These are phyloP conservation scores for Drosophila virilis DNA, from an alignment of 1,140 invertebrate genomes.

Conservation along the genomic window DNA sequence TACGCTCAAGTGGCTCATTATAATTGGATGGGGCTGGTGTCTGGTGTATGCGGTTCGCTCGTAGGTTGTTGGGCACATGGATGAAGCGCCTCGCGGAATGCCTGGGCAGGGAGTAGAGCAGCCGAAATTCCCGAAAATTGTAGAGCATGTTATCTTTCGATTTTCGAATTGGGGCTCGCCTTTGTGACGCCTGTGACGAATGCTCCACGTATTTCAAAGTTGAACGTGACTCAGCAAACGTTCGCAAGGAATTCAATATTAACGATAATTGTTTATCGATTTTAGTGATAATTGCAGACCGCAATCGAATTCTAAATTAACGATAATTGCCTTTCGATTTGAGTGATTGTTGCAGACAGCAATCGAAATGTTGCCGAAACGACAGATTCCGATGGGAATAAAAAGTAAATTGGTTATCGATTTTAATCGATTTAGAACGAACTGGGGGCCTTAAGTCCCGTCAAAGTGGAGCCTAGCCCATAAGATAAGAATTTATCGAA, in stretches of 20 bases:
- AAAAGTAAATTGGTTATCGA: neutral
- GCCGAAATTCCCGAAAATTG: neutral
- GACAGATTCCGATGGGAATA: no score
- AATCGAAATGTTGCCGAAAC: no score
- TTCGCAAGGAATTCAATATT: neutral
- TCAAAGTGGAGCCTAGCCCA: no score
- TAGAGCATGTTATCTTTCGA: neutral
- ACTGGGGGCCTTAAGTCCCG: no score
- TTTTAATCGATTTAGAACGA: neutral
- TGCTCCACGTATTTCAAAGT: neutral
- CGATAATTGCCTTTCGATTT: neutral
- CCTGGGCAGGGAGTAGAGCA: neutral
- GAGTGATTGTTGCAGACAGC: no score
- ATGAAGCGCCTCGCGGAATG: slow-evolving; percentile 14
- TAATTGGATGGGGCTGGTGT: slow-evolving; percentile 26
- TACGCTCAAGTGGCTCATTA: slow-evolving; percentile 72
- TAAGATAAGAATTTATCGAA: neutral
- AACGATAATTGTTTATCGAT: slow-evolving; percentile 8
- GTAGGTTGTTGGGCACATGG: slow-evolving; percentile 45
- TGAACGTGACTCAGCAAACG: slow-evolving; percentile 1
- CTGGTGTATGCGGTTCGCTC: slow-evolving; percentile 24
- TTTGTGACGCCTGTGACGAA: slow-evolving; percentile 5
- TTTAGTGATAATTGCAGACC: neutral
- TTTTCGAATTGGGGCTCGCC: slow-evolving; percentile 13
- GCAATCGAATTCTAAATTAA: neutral